Conservation (phyloP, 2,113 vertebrate species). For the Strix aluco region DNA sequence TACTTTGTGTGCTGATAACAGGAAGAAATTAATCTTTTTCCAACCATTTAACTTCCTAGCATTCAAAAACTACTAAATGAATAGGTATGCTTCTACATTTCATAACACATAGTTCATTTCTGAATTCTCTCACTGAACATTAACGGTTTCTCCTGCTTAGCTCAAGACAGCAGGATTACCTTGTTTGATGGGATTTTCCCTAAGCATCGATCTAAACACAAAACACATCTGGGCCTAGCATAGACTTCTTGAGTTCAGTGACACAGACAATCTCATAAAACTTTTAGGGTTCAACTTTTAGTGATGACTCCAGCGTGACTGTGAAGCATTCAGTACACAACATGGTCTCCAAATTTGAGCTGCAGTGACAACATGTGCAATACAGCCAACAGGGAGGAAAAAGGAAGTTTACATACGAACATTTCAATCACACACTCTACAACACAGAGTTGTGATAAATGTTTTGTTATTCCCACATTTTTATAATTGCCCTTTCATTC, state of each 20-base stretch:
- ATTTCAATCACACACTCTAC: not conserved
- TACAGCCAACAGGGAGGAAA: not conserved
- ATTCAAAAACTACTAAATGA: not conserved
- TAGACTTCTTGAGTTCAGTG: not conserved
- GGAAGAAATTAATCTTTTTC: not conserved
- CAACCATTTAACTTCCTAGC: not conserved
- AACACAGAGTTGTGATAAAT: not conserved
- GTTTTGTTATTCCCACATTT: not conserved
- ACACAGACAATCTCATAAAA: not conserved
- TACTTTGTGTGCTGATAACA: not conserved
- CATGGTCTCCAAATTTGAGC: not conserved
- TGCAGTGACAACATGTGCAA: not conserved
- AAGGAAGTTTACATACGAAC: not conserved
- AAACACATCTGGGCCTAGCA: not conserved
- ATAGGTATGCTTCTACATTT: not conserved
- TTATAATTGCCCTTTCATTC: not conserved
- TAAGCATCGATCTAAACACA: not conserved
- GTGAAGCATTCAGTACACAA: not conserved
- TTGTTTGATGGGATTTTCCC: not conserved
- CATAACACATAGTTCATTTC: not conserved
- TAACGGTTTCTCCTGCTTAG: not conserved
- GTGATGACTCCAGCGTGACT: not conserved
- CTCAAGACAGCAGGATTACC: not conserved
- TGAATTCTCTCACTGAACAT: not conserved
- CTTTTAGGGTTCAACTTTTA: not conserved